Evolutionary conservation across 2,797 vertebrate species (phyloP).

Genomic region (Dryobates pubescens): DNA sequence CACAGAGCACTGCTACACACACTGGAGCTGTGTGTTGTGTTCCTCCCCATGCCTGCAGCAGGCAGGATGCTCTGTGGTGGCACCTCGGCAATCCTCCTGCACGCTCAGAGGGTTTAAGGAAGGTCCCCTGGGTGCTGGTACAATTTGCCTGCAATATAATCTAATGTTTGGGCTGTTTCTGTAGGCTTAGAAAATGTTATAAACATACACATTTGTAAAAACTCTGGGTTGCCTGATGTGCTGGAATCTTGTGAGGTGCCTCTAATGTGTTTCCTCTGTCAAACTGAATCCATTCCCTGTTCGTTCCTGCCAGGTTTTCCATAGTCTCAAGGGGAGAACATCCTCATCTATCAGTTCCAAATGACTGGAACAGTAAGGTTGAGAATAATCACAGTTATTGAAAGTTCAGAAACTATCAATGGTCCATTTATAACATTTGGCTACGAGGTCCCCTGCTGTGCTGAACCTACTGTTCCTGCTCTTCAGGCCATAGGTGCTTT

Average conservation of each 20-base stretch:
- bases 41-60: not conserved
- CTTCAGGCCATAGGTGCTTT: not conserved
- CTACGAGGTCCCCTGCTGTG: not conserved
- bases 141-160: not conserved
- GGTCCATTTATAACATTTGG: not conserved
- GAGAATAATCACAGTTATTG: not conserved
- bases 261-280: not conserved
- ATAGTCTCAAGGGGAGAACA: not conserved
- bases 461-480: not conserved
- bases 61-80: not conserved
- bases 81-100: not conserved
- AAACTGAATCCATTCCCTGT: not conserved
- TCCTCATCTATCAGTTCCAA: not conserved
- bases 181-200: not conserved
- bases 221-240: not conserved
- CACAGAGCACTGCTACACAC: accelerated
- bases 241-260: not conserved
- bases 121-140: not conserved
- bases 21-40: not conserved
- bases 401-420: constrained; percentile 13
- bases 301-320: not conserved
- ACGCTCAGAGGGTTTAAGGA: not conserved
- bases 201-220: not conserved
- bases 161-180: not conserved
- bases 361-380: not conserved